A percentile compares a stretch with the other conserved stretches of the same genome.
Conservation (phyloP, 2,113 vertebrate species). For the Cynopterus brachyotis region DNA sequence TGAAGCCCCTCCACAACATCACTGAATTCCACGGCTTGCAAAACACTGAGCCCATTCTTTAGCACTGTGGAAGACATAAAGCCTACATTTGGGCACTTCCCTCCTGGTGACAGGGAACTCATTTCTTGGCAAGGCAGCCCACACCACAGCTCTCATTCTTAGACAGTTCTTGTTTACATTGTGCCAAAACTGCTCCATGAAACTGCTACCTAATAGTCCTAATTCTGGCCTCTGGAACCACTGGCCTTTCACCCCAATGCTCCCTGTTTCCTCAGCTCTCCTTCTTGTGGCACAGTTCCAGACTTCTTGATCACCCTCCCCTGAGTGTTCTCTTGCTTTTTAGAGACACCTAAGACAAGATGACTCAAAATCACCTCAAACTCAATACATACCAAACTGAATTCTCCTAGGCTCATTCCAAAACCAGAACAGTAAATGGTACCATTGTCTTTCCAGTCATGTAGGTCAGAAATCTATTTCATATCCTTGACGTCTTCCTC, state of each 20-base stretch:
- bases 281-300: not conserved
- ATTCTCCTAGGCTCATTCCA: not conserved
- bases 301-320: not conserved
- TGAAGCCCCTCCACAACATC: not conserved
- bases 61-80: not conserved
- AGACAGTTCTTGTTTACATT: not conserved
- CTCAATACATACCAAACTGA: not conserved
- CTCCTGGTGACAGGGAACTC: not conserved
- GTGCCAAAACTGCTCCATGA: not conserved
- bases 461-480: not conserved
- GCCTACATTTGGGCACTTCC: not conserved
- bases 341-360: not conserved
- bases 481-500: not conserved
- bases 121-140: not conserved
- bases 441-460: not conserved
- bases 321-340: not conserved
- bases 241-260: not conserved
- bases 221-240: not conserved
- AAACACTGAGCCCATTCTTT: not conserved
- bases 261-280: not conserved
- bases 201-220: not conserved
- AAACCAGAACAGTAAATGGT: not conserved
- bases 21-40: not conserved
- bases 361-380: not conserved
- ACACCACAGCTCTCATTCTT: not conserved